phyloP scores from a whole-genome alignment of 2,888 invertebrate genomes.

The Erynnis tages region DNA sequence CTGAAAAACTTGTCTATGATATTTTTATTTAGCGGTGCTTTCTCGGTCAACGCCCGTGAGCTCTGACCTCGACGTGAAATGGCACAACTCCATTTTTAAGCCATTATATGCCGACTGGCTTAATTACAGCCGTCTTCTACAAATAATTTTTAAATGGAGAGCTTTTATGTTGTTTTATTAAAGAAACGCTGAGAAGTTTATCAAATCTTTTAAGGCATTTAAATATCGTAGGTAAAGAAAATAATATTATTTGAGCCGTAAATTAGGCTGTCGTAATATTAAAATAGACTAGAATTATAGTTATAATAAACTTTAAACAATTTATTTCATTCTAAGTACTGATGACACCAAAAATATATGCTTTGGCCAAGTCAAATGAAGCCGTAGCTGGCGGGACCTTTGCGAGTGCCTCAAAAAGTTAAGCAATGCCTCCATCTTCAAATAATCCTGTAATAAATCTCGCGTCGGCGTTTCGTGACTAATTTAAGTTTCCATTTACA shows the following conservation, averaged over 20 bases:
- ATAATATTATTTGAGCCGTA: too few relatives aligned
- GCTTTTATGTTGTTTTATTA: conserved; percentile 2
- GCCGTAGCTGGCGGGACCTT: background rate
- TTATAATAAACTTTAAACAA: too few relatives aligned
- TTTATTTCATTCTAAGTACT: background rate
- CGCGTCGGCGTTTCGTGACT: conserved; percentile 44
- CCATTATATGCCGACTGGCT: conserved; percentile 22
- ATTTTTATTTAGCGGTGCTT: conserved; percentile 13
- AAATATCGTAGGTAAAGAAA: too few relatives aligned
- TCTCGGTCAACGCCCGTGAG: conserved; percentile 23
- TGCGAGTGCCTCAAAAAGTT: conserved; percentile 15
- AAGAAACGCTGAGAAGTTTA: background rate
- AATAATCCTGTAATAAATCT: conserved; percentile 32
- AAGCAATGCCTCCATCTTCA: conserved; percentile 11
- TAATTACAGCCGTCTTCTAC: conserved; percentile 22
- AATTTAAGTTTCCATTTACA: conserved; percentile 64
- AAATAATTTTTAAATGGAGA: conserved; percentile 15
- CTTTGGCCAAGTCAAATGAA: conserved; percentile 5
- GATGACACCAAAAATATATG: background rate
- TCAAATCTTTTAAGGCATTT: background rate
- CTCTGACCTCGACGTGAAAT: conserved; percentile 17
- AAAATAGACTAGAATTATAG: too few relatives aligned
- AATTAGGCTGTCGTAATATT: too few relatives aligned
- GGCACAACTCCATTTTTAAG: conserved; percentile 20
- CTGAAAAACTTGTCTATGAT: conserved; percentile 10